Percentiles rank a stretch among this genome's conserved stretches.
These are phyloP conservation scores for Diglossa cyanea DNA, from an alignment of 2,797 vertebrate genomes.

Conservation along the genomic window DNA sequence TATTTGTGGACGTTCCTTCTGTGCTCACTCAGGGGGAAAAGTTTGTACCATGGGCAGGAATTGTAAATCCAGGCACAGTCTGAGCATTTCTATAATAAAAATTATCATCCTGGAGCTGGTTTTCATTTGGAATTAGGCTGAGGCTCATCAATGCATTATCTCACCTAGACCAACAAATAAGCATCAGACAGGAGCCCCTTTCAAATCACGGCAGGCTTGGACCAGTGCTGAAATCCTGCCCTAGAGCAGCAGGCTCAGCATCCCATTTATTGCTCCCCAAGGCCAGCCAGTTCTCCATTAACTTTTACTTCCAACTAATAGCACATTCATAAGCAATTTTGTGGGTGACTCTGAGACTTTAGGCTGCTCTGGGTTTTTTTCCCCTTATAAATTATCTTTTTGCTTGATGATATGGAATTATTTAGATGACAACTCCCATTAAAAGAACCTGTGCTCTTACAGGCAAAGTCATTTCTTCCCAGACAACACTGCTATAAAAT, in stretches of 20 bases:
- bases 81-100: not conserved
- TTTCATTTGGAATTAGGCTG: slow-evolving; percentile 3
- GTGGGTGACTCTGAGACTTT: slow-evolving; percentile 44
- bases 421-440: slow-evolving; percentile 51
- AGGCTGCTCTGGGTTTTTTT: not conserved
- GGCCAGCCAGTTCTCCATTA: slow-evolving; percentile 51
- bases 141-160: slow-evolving; percentile 33
- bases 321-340: slow-evolving; percentile 65
- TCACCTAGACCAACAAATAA: slow-evolving; percentile 39
- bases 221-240: not conserved
- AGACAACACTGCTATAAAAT: not conserved
- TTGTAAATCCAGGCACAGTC: not conserved
- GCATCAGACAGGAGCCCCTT: not conserved
- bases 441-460: not conserved
- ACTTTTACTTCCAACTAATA: slow-evolving; percentile 53
- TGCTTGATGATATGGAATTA: slow-evolving; percentile 44
- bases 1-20: not conserved
- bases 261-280: slow-evolving; percentile 42
- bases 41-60: not conserved
- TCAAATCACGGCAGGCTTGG: not conserved
- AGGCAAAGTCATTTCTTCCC: slow-evolving; percentile 1
- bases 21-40: not conserved
- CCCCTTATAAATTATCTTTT: slow-evolving; percentile 14
- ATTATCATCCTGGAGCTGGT: not conserved
- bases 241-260: slow-evolving; percentile 5